Evolutionary conservation across 2,888 invertebrate species (phyloP).

Genomic region (Ormyrus rosae): DNA sequence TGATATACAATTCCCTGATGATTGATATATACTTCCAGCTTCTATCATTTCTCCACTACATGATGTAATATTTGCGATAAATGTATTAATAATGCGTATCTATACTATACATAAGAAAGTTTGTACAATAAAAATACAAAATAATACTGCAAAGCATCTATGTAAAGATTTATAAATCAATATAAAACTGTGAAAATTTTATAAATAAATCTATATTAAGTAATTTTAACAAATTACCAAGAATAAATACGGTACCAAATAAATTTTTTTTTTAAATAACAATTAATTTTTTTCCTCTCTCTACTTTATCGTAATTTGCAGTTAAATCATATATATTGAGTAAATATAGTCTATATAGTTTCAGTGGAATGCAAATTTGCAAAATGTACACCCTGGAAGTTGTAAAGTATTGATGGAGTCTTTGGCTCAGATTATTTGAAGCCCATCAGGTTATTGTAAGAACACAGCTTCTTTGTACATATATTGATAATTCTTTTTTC

Average conservation of each 20-base stretch:
- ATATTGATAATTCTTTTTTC: constrained; percentile 53
- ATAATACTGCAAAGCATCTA: constrained; percentile 50
- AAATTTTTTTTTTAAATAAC: constrained; percentile 59
- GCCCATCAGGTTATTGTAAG: constrained; percentile 59
- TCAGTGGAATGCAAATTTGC: constrained; percentile 58
- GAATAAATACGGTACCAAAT: constrained; percentile 49
- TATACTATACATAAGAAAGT: constrained; percentile 40
- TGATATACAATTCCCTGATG: constrained; percentile 57
- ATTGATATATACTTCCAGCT: constrained; percentile 55
- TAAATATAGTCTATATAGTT: constrained; percentile 49
- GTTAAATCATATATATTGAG: constrained; percentile 48
- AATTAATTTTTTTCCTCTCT: constrained; percentile 62
- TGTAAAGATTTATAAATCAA: constrained; percentile 34
- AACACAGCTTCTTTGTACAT: constrained; percentile 60
- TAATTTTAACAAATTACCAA: constrained; percentile 43
- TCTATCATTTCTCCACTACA: constrained; percentile 36
- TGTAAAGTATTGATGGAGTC: constrained; percentile 50
- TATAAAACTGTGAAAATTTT: constrained; percentile 30
- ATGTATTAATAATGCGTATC: constrained; percentile 42
- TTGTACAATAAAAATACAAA: constrained; percentile 43
- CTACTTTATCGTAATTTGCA: constrained; percentile 42
- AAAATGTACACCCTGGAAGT: constrained; percentile 54
- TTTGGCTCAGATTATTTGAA: constrained; percentile 57
- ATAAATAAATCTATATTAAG: constrained; percentile 45
- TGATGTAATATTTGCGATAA: constrained; percentile 39